Evolutionary conservation across 2,888 invertebrate genomes (phyloP).

Genomic region (Phortica okadai): DNA sequence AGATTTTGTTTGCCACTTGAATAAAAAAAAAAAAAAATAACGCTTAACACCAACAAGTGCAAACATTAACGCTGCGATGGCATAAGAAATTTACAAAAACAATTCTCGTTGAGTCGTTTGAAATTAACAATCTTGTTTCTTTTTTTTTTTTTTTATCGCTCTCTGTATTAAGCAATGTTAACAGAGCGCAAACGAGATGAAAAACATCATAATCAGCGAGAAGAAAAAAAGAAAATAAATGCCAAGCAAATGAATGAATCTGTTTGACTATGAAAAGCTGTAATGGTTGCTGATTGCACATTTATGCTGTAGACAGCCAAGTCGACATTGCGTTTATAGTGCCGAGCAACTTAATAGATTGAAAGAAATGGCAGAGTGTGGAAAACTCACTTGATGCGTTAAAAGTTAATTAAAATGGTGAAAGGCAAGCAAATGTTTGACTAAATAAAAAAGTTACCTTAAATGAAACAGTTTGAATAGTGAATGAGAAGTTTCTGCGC

Average conservation of each 20-base stretch:
- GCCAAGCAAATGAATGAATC: not conserved
- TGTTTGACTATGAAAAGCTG: conserved; percentile 13
- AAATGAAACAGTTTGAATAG: not conserved
- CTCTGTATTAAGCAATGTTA: conserved; percentile 1
- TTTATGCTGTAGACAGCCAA: not conserved
- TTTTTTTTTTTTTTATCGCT: no score
- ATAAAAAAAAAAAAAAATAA: no score
- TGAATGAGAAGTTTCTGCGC: not conserved
- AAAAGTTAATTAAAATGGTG: conserved; percentile 26
- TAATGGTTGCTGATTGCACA: conserved; percentile 20
- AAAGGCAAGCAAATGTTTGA: not conserved
- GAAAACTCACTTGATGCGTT: conserved; percentile 2
- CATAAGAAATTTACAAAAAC: conserved; percentile 6
- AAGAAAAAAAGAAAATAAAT: not conserved
- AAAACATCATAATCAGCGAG: not conserved
- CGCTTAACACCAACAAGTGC: not conserved
- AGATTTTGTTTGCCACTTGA: not conserved
- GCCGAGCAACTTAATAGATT: not conserved
- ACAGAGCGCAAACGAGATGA: conserved; percentile 20
- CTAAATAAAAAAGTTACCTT: not conserved
- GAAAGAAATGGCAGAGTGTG: not conserved
- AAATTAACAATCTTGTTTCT: not conserved
- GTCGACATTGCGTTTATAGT: not conserved
- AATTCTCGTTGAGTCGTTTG: not conserved
- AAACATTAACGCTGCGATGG: conserved; percentile 7